Conservation (phyloP, 2,797 vertebrate genomes). For the Poliocrania exsul region DNA sequence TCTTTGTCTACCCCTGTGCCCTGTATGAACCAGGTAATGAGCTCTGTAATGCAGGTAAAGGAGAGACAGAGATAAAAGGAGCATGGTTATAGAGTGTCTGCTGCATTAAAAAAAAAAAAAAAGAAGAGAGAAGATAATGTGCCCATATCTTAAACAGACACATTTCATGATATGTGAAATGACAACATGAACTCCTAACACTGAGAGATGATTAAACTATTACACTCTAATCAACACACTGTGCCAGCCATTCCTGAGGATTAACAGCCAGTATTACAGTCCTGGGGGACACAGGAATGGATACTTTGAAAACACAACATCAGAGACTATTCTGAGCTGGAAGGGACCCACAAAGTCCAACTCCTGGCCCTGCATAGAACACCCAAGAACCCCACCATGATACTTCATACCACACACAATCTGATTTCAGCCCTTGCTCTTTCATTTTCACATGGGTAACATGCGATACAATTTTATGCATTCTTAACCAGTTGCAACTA, state of each 20-base stretch:
- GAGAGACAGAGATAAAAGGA: constrained; percentile 26
- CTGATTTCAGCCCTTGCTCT: not conserved
- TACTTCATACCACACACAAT: not conserved
- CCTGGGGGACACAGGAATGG: not conserved
- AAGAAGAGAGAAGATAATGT: not conserved
- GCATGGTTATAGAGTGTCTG: not conserved
- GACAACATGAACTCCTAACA: constrained; percentile 35
- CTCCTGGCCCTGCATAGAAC: not conserved
- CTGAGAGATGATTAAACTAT: constrained; percentile 58
- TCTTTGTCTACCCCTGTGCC: not conserved
- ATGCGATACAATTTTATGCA: not conserved
- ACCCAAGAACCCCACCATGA: not conserved
- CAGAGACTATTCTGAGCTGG: not conserved
- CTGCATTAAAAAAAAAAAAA: not conserved
- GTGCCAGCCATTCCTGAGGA: constrained; percentile 15
- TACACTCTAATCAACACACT: constrained; percentile 51
- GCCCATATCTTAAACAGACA: constrained; percentile 61
- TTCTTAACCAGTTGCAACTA: not conserved
- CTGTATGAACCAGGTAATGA: constrained; percentile 14
- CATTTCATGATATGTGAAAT: constrained; percentile 68
- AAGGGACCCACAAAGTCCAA: not conserved
- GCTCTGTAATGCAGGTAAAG: not conserved
- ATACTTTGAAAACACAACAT: not conserved
- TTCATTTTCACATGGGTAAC: not conserved
- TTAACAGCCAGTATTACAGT: not conserved